Percentiles rank a stretch among this genome's conserved stretches.
phyloP scores from a whole-genome alignment of 2,113 vertebrate species.

The Elephas maximus region DNA sequence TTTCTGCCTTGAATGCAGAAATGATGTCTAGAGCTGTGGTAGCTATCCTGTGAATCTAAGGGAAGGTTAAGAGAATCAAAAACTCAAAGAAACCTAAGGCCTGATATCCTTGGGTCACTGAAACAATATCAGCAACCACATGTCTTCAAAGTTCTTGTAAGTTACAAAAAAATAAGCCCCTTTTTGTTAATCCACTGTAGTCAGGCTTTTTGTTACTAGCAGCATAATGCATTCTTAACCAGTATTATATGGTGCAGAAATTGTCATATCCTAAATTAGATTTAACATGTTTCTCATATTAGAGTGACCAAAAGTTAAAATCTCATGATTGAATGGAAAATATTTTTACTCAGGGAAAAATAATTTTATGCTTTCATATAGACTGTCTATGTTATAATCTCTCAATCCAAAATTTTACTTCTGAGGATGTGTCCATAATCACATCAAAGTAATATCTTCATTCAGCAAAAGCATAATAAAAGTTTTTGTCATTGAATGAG shows the following conservation, averaged over 20 bases:
- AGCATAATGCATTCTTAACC: neutral
- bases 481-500: neutral
- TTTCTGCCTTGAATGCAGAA: neutral
- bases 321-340: neutral
- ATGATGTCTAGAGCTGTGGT: neutral
- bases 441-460: conserved; percentile 22
- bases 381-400: neutral
- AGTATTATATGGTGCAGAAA: conserved; percentile 25
- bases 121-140: neutral
- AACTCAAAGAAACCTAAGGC: neutral
- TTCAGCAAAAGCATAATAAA: conserved; percentile 31
- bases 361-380: neutral
- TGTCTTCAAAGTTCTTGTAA: neutral
- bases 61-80: neutral
- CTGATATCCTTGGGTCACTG: neutral
- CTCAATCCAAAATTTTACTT: conserved; percentile 24
- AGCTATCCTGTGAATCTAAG: neutral
- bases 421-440: neutral
- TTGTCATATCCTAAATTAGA: neutral
- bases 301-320: conserved; percentile 18
- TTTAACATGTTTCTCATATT: conserved; percentile 14
- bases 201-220: neutral
- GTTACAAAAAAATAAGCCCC: neutral
- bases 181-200: neutral
- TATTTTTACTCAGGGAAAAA: neutral